Evolutionary conservation across 2,888 invertebrate species (phyloP), one percentile per base, ranked within the genome.

Genomic region (Melanotus villosus): DNA sequence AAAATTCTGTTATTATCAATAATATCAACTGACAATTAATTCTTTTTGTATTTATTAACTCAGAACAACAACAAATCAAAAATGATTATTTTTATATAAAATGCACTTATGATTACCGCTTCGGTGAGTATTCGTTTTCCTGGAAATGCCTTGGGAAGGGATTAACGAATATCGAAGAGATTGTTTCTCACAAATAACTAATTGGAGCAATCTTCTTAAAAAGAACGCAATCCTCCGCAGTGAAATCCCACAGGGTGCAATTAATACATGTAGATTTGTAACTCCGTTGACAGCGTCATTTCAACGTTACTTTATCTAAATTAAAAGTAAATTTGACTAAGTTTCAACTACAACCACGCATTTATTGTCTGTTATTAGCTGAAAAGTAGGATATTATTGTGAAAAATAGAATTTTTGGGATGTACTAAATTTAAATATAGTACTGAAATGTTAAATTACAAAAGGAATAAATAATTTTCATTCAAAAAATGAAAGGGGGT

Each of bases 171-270:
- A 70, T 65, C 63, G 34, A 67, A 64, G 72, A 76, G 76, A 77
- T 78, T 77, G 76, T 80, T 78, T 77, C 74, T 72, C 75, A 77
- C 80, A 82, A 82, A 82, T 80, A 80, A 81, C 80, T 84, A 83
- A 84, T 84, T 84, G 81, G 83, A 75, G 75, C 81, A 84, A 84
- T 83, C 84, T 80, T 78, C 83, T 84, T 82, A 83, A 78, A 77
- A 75, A 72, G 59, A 72, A 77, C 76, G 78, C 74, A 66, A 60
- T 65, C 63, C 41, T 62, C 45, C 34, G 6, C 47, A 56, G 52
- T 64, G 58, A 70, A 79, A 76, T 79, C 83, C 83, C 82, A 76
- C 70, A 57, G 82, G 83, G 75, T 73, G 75, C 80, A 83, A 84
- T 84, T 83, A 83, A 80, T 80, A 74, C 70, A 58, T 62, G 67